These are phyloP conservation scores for Nannoperca australis DNA, from an alignment of 2,797 vertebrate genomes.

Conservation along the genomic window DNA sequence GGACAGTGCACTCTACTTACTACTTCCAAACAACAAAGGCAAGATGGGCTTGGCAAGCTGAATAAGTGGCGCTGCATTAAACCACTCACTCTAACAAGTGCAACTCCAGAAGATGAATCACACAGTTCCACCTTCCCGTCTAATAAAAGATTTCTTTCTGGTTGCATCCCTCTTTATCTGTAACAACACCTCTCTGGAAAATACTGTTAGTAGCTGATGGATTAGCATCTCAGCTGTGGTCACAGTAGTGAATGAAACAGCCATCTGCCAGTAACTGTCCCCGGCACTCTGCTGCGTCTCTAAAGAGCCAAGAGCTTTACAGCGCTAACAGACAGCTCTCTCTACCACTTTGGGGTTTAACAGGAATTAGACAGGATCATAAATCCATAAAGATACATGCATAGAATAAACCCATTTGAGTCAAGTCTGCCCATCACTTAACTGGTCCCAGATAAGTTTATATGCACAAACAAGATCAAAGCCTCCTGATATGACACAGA, in stretches of 20 bases:
- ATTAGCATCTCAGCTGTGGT: slow-evolving; percentile 63
- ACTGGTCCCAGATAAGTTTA: slow-evolving; percentile 36
- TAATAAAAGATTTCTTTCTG: slow-evolving; percentile 2
- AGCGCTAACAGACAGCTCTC: slow-evolving; percentile 40
- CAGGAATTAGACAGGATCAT: slow-evolving; percentile 67
- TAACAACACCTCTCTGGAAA: slow-evolving; percentile 35
- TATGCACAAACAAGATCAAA: slow-evolving; percentile 6
- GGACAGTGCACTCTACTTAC: slow-evolving; percentile 31
- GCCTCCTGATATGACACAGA: neutral
- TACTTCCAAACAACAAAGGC: slow-evolving; percentile 55
- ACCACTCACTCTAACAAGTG: slow-evolving; percentile 51
- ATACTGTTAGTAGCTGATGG: slow-evolving; percentile 48
- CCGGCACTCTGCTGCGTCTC: slow-evolving; percentile 34
- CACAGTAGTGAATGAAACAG: slow-evolving; percentile 44
- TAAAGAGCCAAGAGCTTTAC: slow-evolving; percentile 63
- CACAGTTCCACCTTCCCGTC: slow-evolving; percentile 11
- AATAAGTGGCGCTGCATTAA: slow-evolving; percentile 26
- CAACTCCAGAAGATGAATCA: slow-evolving; percentile 39
- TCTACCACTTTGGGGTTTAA: slow-evolving; percentile 64
- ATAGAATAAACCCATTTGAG: slow-evolving; percentile 44
- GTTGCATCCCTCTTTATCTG: slow-evolving; percentile 16
- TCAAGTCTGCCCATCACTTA: slow-evolving; percentile 28
- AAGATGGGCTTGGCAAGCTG: slow-evolving; percentile 36
- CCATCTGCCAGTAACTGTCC: slow-evolving; percentile 71
- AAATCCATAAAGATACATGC: slow-evolving; percentile 71